Base-by-base conservation (phyloP, 2,113 vertebrate genomes). In the Cyanoramphus novaezelandiae region DNA sequence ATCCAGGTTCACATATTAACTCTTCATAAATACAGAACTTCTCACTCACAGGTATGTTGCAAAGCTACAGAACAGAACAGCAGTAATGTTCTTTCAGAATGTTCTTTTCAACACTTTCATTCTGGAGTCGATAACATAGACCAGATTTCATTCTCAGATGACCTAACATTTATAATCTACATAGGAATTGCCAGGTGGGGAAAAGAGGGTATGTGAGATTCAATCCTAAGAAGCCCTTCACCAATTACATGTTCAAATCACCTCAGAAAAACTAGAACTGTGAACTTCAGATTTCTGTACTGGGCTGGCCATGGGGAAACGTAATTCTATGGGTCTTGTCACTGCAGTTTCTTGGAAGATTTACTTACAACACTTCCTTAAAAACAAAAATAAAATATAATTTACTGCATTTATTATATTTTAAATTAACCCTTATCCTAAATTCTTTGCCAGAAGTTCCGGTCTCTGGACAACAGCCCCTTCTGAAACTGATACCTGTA, bases 101-200 rank as follows among this genome's bases (percentile, higher is more conserved):
- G 11, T n/a, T 80, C 33, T 72, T 95, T 86, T 82, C 13, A n/a
- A 4, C 13, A 4, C 6, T 88, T 88, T 76, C 88, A 41, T 93
- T 96, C 78, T 81, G 79, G 21, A 81, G n/a, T 85, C 87, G 85
- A 69, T 79, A 87, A 93, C 37, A 74, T 68, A 72, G 91, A 74
- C 72, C 59, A 50, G 46, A 41, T 69, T 62, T 82, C 7, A 31
- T 90, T 77, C 77, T 64, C 47, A 77, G 65, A 29, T 75, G 23
- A 65, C 7, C 33, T 83, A 68, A n/a, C 8, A 13, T 75, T 63
- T 79, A 31, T 24, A 82, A 7, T 80, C 70, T 37, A 62, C 3
- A 2, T 55, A 91, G 55, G 50, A 85, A 41, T 78, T 64, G 44
- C 17, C 55, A 35, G 2, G 1, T 39, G 49, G 39, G 63, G 15